These are phyloP conservation scores for Drosophila nannoptera DNA, from an alignment of 1,140 invertebrate species.

Conservation along the genomic window DNA sequence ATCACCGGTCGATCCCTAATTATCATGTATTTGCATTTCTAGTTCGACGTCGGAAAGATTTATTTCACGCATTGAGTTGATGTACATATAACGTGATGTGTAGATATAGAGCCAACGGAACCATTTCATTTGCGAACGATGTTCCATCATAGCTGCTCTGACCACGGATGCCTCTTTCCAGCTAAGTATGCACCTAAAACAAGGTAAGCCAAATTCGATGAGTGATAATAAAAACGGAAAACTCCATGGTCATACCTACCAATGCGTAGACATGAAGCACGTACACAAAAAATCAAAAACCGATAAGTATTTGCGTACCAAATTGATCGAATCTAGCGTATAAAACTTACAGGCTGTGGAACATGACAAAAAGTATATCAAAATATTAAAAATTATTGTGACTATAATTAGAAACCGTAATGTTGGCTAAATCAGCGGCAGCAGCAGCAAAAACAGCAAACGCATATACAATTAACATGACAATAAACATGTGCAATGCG, in stretches of 20 bases:
- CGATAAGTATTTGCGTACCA: conserved; percentile 92
- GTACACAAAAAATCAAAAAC: conserved; percentile 90
- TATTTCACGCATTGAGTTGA: conserved; percentile 90
- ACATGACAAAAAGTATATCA: conserved; percentile 49
- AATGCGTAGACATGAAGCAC: conserved; percentile 86
- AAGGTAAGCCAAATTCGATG: background rate
- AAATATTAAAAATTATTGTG: conserved; percentile 47
- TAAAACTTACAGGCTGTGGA: conserved; percentile 87
- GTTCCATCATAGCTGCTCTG: conserved; percentile 89
- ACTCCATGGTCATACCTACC: conserved; percentile 80
- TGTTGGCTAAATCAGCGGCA: conserved; percentile 3
- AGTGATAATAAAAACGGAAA: background rate
- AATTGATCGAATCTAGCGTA: conserved; percentile 89
- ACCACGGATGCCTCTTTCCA: conserved; percentile 81
- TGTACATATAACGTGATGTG: conserved; percentile 94
- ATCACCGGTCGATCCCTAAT: conserved; percentile 36
- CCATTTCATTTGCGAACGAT: conserved; percentile 95
- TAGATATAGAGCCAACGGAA: conserved; percentile 93
- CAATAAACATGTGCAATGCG: conserved; percentile 64
- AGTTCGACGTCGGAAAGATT: conserved; percentile 86
- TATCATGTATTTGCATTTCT: conserved; percentile 86
- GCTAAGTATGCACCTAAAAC: conserved; percentile 82
- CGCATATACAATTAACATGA: conserved; percentile 56
- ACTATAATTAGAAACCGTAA: conserved; percentile 57
- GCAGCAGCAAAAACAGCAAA: conserved; percentile 22